Evolutionary conservation across 2,888 invertebrate genomes (phyloP).

Genomic region (Parnassius glacialis): DNA sequence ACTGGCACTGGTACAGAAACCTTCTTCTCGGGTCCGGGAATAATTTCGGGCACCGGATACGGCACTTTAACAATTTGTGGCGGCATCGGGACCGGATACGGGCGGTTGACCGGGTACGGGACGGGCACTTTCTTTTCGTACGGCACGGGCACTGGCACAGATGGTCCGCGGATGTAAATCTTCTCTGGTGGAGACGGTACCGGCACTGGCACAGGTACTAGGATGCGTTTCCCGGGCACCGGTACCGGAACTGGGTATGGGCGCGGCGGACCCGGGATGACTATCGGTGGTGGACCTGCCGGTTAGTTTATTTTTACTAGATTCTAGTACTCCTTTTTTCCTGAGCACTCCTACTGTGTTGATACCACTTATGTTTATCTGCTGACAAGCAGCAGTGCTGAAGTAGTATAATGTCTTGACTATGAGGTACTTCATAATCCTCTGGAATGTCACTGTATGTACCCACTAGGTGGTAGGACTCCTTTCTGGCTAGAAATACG

Average conservation of each 20-base stretch:
- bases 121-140: conserved; percentile 35
- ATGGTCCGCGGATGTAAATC: conserved; percentile 46
- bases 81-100: conserved; percentile 52
- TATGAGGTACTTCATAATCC: too few relatives aligned
- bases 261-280: conserved; percentile 62
- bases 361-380: too few relatives aligned
- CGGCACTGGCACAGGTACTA: conserved; percentile 53
- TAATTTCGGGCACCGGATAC: conserved; percentile 39
- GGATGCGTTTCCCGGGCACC: conserved; percentile 47
- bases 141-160: conserved; percentile 39
- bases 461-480: too few relatives aligned
- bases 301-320: conserved; percentile 7
- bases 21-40: conserved; percentile 40
- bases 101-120: conserved; percentile 39
- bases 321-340: too few relatives aligned
- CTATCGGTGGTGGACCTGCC: conserved; percentile 57
- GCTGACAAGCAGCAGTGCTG: too few relatives aligned
- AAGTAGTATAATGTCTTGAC: too few relatives aligned
- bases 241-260: conserved; percentile 59
- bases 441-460: too few relatives aligned
- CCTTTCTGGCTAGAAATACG: too few relatives aligned
- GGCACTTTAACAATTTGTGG: conserved; percentile 41
- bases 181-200: conserved; percentile 50
- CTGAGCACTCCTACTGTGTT: too few relatives aligned
- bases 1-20: conserved; percentile 34